Evolutionary conservation across 2,888 invertebrate genomes (phyloP).

Genomic region (Sepioteuthis lessoniana): DNA sequence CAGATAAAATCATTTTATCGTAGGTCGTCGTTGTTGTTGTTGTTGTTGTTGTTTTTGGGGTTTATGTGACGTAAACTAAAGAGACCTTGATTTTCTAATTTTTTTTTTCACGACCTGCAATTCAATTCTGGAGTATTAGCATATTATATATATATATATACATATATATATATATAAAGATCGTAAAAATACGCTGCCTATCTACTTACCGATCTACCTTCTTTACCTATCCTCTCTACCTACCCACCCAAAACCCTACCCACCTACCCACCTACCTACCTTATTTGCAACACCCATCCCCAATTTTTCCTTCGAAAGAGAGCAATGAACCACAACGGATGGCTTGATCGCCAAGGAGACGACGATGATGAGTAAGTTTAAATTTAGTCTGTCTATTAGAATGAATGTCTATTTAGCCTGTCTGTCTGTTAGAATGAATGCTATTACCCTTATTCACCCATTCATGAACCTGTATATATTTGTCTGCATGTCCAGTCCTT

Average conservation of each 20-base stretch:
- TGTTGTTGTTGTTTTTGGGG: background rate
- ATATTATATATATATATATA: background rate
- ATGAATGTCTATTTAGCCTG: no score
- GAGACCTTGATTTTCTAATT: background rate
- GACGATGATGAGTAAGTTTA: slow-evolving; percentile 2
- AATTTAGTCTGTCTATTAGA: background rate
- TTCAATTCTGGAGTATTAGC: background rate
- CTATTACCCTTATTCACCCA: no score
- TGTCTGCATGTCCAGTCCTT: background rate
- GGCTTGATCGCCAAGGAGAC: background rate
- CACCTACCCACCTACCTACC: background rate
- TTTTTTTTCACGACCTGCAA: background rate
- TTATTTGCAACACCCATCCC: background rate
- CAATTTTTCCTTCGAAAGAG: background rate
- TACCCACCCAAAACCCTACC: background rate
- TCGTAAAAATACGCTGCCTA: no score
- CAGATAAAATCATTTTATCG: background rate
- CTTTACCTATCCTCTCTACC: background rate
- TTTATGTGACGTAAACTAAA: background rate
- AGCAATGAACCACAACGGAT: slow-evolving; percentile 13
- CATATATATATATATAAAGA: background rate
- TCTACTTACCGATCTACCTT: background rate
- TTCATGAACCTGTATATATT: no score
- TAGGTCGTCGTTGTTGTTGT: background rate
- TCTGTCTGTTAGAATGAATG: background rate